Base-by-base conservation (phyloP, 64 coral and sea anemone species). In the Acropora tenuis region DNA sequence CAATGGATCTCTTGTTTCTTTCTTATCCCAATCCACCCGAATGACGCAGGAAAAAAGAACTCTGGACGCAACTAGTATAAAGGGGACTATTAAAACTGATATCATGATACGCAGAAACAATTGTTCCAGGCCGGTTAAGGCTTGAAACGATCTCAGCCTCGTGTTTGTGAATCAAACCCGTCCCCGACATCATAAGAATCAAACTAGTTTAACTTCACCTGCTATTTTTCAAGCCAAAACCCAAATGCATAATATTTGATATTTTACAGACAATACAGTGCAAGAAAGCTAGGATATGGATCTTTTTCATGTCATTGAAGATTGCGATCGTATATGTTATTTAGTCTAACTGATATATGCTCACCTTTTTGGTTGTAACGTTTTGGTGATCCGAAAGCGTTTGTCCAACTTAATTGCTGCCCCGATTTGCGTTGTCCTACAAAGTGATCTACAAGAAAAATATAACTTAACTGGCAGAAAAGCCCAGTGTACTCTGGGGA, bases 401-500 rank as follows among this genome's bases (percentile, higher is more conserved):
- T 83, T 8, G 44, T 46, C 42, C 61, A 13, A 0, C 4, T 18
- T 17, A 13, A 13, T 46, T 7, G 8, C 12, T 2, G 30, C 30
- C 16, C 16, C 17, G 17, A 44, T 71, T 65, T 85, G 82, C 10
- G 61, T 48, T 84, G 45, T 8, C 48, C 43, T 85, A 5, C 6
- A 57, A 5, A 85, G 8, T 47, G 63, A 71, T 85, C 11, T 55
- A 55, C 52, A 55, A 17, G 3, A 49, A 71, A 85, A 85, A 71
- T 8, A 71, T 19, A 71, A 71, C 68, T 71, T 20, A 63, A 18
- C 17, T 85, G 12, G 66, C 47, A 85, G 82, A 85, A 16, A 43
- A 13, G 30, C 30, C 30, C 30, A 20, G 5, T 68, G 42, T 85
- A 49, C 82, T 71, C 43, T 72, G 65, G 82, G 82, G 82, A 71